Percentiles rank a stretch among this genome's conserved stretches.
phyloP scores from a whole-genome alignment of 2,113 vertebrate genomes.

The Pteruthius melanotis region DNA sequence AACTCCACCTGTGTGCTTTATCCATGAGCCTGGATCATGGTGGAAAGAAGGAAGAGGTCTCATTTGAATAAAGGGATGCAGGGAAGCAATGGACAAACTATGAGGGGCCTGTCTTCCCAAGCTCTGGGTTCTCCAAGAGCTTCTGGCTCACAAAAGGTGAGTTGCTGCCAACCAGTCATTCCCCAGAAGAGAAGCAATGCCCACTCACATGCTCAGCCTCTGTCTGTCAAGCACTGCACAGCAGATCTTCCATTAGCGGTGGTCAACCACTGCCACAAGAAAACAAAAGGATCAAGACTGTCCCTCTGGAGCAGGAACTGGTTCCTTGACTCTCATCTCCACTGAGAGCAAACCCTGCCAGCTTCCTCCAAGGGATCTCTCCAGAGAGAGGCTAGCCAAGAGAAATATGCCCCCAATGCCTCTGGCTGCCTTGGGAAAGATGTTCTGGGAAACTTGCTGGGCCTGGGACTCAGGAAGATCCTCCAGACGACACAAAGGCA shows the following conservation, averaged over 20 bases:
- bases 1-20: not conserved
- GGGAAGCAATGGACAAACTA: not conserved
- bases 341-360: not conserved
- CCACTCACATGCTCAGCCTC: not conserved
- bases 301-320: not conserved
- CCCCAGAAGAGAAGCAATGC: not conserved
- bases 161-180: not conserved
- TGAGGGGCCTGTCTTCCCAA: not conserved
- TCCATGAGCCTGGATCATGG: not conserved
- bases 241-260: not conserved
- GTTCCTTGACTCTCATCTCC: not conserved
- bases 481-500: not conserved
- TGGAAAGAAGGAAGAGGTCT: not conserved
- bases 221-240: not conserved
- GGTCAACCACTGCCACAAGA: not conserved
- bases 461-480: not conserved
- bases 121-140: not conserved
- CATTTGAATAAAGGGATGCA: not conserved
- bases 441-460: not conserved
- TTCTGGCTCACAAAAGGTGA: not conserved
- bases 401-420: not conserved
- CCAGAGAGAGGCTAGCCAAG: not conserved
- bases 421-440: not conserved
- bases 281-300: not conserved
- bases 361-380: not conserved